These are phyloP conservation scores for Lasioglossum leucozonium DNA, from an alignment of 2,888 invertebrate species.

Conservation along the genomic window DNA sequence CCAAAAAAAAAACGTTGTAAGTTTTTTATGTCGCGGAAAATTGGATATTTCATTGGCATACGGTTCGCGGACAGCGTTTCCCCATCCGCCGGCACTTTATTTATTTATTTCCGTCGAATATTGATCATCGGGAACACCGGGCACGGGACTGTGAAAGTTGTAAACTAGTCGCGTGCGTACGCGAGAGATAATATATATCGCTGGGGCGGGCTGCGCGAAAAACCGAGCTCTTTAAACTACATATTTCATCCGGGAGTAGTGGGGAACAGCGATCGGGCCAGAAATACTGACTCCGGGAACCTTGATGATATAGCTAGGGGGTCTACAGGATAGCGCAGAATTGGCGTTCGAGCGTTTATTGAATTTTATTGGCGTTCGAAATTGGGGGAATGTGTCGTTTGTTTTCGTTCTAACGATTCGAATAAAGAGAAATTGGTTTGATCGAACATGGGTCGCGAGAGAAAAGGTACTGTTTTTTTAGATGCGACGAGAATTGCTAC, in stretches of 20 bases:
- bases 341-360: not conserved
- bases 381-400: not conserved
- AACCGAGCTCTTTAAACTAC: constrained; percentile 7
- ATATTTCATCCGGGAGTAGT: constrained; percentile 1
- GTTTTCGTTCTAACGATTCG: too few relatives aligned
- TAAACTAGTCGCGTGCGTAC: constrained; percentile 33
- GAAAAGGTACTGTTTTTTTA: not conserved
- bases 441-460: too few relatives aligned
- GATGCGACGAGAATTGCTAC: not conserved
- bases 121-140: constrained; percentile 40
- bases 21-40: not conserved
- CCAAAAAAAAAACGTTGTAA: too few relatives aligned
- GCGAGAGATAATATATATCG: constrained; percentile 43
- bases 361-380: not conserved
- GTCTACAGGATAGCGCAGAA: not conserved
- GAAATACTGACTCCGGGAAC: not conserved
- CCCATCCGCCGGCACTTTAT: constrained; percentile 21
- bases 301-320: not conserved
- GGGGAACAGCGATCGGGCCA: not conserved
- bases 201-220: constrained; percentile 22
- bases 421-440: too few relatives aligned
- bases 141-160: constrained; percentile 29
- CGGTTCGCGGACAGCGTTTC: not conserved
- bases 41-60: not conserved
- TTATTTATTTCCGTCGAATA: constrained; percentile 36